Evolutionary conservation across 64 coral and sea anemone genomes (phyloP), one percentile per base, ranked within the genome.

Genomic region (Dendronephthya gigantea): DNA sequence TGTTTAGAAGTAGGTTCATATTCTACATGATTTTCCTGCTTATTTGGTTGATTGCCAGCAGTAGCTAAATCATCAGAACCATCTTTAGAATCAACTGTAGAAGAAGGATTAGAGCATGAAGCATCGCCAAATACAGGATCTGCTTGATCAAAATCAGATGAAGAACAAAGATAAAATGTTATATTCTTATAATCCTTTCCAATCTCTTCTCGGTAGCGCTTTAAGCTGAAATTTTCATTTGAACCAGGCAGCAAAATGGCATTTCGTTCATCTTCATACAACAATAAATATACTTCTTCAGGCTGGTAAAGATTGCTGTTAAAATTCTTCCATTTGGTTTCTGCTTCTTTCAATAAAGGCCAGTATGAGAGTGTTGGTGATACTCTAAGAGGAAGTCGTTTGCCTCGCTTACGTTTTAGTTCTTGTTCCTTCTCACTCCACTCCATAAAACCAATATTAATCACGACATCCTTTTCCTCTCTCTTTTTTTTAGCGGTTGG

Each of bases 181-280:
- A 88, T 82, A 82, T 75, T 88, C 40, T 88, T 88, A 27, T 35
- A 88, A 56, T 88, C 86, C 55, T 79, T 88, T 8, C 41, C 86
- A 29, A 88, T 8, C 37, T 88, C 86, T 23, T 88, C 86, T 56
- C 82, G 50, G 40, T 88, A 88, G n/a, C n/a, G n/a, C n/a, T n/a
- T n/a, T n/a, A n/a, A n/a, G n/a, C n/a, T n/a, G n/a, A n/a, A 31
- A n/a, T n/a, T n/a, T n/a, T n/a, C n/a, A n/a, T n/a, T n/a, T n/a
- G n/a, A n/a, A n/a, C n/a, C n/a, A n/a, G 87, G 87, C 40, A 84
- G 27, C 65, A 89, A 89, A 34, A 66, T 39, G 48, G 87, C 87
- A 45, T 55, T 16, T 39, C 83, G 81, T 29, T 58, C 87, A 89
- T 83, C 82, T 48, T 89, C 51, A 83, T 8, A 89, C 31, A 89